phyloP scores from a whole-genome alignment of 2,888 invertebrate genomes.

The Oscheius sp. region DNA sequence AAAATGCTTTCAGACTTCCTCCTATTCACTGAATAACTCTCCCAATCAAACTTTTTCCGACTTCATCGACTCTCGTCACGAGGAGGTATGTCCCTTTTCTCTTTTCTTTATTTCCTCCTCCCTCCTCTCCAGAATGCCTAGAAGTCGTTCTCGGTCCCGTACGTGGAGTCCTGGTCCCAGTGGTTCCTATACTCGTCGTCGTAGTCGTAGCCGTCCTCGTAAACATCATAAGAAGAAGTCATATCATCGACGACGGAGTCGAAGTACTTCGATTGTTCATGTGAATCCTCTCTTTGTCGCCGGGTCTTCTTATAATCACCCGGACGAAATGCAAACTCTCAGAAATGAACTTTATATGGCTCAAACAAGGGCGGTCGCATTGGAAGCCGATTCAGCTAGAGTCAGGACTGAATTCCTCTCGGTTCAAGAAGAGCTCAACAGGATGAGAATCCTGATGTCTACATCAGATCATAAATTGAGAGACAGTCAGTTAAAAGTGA shows the following conservation, averaged over 20 bases:
- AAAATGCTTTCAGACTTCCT: not conserved
- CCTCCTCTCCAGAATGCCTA: not conserved
- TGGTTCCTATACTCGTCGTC: not conserved
- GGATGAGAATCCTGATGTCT: not conserved
- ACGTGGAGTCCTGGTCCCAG: not conserved
- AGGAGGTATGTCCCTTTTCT: not conserved
- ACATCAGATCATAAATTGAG: not conserved
- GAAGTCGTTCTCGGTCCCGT: not conserved
- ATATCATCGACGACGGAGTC: not conserved
- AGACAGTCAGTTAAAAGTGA: not conserved
- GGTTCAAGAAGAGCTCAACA: not conserved
- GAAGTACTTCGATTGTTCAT: conserved; percentile 3
- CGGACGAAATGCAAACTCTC: not conserved
- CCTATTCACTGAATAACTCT: not conserved
- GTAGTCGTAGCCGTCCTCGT: too few relatives aligned
- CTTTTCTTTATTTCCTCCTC: not conserved
- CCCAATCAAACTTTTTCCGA: not conserved
- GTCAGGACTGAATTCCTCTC: not conserved
- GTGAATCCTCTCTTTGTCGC: conserved; percentile 15
- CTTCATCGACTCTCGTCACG: not conserved
- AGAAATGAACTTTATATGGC: not conserved
- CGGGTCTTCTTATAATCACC: not conserved
- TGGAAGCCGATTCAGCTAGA: not conserved
- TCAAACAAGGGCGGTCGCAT: not conserved
- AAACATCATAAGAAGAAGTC: conserved; percentile 15